phyloP scores from a whole-genome alignment of 2,888 invertebrate species.

The Platycheirus albimanus region DNA sequence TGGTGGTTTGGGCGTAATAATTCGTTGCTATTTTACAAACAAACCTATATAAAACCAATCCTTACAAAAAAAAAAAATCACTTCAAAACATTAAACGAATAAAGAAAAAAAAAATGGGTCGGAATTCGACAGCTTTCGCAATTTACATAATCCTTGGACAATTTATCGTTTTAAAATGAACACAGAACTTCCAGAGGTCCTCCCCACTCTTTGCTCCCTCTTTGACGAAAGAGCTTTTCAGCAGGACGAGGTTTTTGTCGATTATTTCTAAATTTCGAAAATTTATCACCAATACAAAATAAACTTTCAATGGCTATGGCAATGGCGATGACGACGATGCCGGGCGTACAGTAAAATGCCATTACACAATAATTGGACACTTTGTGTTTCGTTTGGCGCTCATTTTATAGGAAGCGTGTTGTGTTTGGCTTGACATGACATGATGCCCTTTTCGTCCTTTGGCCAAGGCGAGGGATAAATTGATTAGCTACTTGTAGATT shows the following conservation, averaged over 20 bases:
- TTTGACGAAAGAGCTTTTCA: neutral
- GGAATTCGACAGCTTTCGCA: neutral
- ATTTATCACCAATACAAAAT: constrained; percentile 29
- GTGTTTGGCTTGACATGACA: neutral
- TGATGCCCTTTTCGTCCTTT: constrained; percentile 1
- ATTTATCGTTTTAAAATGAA: constrained; percentile 9
- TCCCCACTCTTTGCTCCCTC: neutral
- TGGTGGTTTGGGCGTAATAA: neutral
- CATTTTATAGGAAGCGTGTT: neutral
- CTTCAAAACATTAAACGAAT: neutral
- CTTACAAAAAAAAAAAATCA: neutral
- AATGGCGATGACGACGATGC: too few relatives aligned
- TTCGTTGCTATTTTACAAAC: neutral
- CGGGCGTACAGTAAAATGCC: neutral
- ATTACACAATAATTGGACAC: constrained; percentile 22
- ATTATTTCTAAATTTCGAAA: constrained; percentile 16
- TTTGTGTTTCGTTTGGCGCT: neutral
- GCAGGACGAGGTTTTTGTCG: neutral
- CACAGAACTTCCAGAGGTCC: neutral
- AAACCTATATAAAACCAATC: neutral
- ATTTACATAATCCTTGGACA: constrained; percentile 29
- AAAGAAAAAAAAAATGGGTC: neutral
- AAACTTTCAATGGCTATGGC: constrained; percentile 1
- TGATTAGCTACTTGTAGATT: constrained; percentile 25
- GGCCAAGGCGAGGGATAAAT: neutral